Base-by-base conservation (phyloP, 2,888 invertebrate species). In the Metallyticus violacea region DNA sequence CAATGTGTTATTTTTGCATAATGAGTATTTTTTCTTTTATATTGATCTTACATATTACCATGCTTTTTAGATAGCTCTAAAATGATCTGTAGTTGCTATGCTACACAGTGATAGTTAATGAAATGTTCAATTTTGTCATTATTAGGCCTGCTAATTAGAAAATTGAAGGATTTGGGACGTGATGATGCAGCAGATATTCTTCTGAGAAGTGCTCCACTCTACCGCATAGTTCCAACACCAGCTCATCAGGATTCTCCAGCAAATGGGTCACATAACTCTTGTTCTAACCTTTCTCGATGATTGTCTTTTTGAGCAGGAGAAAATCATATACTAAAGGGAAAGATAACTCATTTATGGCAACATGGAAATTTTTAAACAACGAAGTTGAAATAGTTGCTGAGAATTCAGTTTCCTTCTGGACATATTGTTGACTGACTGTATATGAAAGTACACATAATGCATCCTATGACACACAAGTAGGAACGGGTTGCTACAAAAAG, bases 161-260 rank as follows among this genome's bases (percentile, higher is more conserved):
- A 93, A 89, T 92, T 95, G 89, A 91, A 92, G 88, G 94, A 94
- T 89, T 91, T 95, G 89, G 94, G 94, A 85, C 92, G 95, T 78
- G 91, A 92, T 82, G 95, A 95, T 91, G 94, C 93, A 0, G 93
- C 93, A 2, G 93, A 94, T 88, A 92, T 93, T n/a, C 91, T 95
- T 25, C 91, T 94, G 88, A 92, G 93, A 79, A 93, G 93, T 25
- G 92, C 93, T 62, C 94, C 94, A 15, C 90, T 93, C 85, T 93
- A 92, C 86, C 89, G 89, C 88, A 89, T 89, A 25, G 89, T 89
- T 81, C 89, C 90, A 62, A 85, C 87, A 27, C 88, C 87, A 30
- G 88, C 87, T 6, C 85, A 87, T 77, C 81, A 85, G n/a, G 80
- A 85, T 40, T 80, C 85, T n/a, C 85, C 85, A 79, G 40, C 26